phyloP scores from a whole-genome alignment of 2,113 vertebrate genomes.

The Tyto alba region DNA sequence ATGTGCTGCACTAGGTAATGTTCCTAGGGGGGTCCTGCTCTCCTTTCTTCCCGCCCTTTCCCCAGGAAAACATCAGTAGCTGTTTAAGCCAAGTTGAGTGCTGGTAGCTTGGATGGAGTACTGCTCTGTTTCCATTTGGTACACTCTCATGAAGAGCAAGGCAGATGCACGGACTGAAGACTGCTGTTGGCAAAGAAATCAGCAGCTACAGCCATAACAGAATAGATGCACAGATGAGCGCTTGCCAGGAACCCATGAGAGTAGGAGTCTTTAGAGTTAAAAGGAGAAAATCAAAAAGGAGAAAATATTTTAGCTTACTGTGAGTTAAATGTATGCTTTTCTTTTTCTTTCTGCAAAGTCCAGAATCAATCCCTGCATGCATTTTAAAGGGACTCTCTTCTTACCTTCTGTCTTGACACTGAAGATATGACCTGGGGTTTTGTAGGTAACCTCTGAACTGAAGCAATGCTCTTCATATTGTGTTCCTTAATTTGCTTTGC shows the following conservation, averaged over 20 bases:
- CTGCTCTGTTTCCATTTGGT: background rate
- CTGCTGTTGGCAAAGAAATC: background rate
- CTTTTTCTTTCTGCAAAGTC: background rate
- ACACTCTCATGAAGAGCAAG: background rate
- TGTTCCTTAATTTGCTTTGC: slow-evolving; percentile 80
- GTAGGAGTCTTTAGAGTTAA: background rate
- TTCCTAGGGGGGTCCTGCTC: background rate
- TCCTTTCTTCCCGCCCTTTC: background rate
- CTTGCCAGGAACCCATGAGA: background rate
- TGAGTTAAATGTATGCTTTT: background rate
- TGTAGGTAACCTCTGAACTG: slow-evolving; percentile 49
- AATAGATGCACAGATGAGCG: background rate
- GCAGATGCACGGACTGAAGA: background rate
- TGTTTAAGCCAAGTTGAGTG: background rate
- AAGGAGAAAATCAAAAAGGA: background rate
- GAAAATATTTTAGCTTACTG: background rate
- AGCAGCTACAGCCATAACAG: background rate
- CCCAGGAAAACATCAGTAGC: background rate
- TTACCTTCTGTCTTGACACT: slow-evolving; percentile 68
- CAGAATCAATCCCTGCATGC: background rate
- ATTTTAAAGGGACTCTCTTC: background rate
- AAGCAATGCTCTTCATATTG: slow-evolving; percentile 77
- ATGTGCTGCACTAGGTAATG: background rate
- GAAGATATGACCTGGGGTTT: slow-evolving; percentile 39
- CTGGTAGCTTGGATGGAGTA: background rate